A percentile compares a stretch with the other conserved stretches of the same genome.
phyloP scores from a whole-genome alignment of 2,113 vertebrate species.

The Ictalurus furcatus region DNA sequence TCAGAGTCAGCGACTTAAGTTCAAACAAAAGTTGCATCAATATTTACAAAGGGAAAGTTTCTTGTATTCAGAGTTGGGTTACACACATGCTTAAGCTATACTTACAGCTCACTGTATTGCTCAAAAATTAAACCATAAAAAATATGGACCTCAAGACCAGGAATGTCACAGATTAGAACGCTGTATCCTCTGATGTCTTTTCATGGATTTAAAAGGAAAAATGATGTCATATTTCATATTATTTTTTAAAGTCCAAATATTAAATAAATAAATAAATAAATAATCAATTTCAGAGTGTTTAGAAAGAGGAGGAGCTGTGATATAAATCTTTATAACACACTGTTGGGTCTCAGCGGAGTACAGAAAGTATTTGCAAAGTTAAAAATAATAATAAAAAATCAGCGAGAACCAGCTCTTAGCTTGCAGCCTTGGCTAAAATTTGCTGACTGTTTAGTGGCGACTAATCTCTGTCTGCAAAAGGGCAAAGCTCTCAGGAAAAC shows the following conservation, averaged over 20 bases:
- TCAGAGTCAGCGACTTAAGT: neutral
- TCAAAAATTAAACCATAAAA: neutral
- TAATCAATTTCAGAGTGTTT: neutral
- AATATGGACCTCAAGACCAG: neutral
- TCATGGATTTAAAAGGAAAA: neutral
- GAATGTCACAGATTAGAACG: neutral
- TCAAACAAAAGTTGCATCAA: neutral
- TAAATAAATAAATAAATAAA: neutral
- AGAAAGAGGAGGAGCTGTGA: neutral
- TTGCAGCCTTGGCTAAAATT: conserved; percentile 27
- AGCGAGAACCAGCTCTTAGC: neutral
- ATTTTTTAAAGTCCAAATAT: neutral
- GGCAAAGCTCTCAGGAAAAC: conserved; percentile 31
- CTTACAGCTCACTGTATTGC: neutral
- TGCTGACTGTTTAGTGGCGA: conserved; percentile 36
- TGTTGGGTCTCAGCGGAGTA: conserved; percentile 6
- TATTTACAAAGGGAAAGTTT: neutral
- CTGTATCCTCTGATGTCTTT: neutral
- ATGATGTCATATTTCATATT: neutral
- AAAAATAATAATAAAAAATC: neutral
- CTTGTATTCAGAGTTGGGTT: neutral
- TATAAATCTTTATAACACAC: neutral
- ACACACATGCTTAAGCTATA: neutral
- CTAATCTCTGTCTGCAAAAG: conserved; percentile 53
- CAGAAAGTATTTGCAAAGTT: conserved; percentile 18